Evolutionary conservation across 2,113 vertebrate genomes (phyloP).

Genomic region (Rhinoptilus africanus): DNA sequence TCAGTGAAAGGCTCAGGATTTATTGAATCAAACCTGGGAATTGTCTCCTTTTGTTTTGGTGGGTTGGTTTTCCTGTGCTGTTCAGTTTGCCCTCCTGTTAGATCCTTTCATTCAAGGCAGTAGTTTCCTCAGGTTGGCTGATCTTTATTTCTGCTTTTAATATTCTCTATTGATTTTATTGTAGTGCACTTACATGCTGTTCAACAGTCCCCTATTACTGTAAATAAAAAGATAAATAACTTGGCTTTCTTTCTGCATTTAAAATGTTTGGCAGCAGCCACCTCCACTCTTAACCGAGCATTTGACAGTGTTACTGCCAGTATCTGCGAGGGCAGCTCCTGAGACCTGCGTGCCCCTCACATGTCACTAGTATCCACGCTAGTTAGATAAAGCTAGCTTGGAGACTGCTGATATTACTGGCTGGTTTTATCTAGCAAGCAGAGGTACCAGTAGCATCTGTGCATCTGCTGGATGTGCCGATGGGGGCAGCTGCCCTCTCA

Average conservation of each 20-base stretch:
- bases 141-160: slow-evolving; percentile 55
- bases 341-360: not conserved
- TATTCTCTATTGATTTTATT: slow-evolving; percentile 49
- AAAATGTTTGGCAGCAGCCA: slow-evolving; percentile 1
- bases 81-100: not conserved
- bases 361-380: not conserved
- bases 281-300: not conserved
- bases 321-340: not conserved
- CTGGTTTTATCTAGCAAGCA: slow-evolving; percentile 28
- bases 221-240: slow-evolving; percentile 62
- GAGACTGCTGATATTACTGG: not conserved
- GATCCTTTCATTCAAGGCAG: not conserved
- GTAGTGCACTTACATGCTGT: slow-evolving; percentile 17
- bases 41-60: not conserved
- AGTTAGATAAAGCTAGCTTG: slow-evolving; percentile 16
- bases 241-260: slow-evolving; percentile 7
- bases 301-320: not conserved
- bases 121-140: not conserved
- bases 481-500: slow-evolving; percentile 8
- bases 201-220: slow-evolving; percentile 23
- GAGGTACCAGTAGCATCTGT: slow-evolving; percentile 24
- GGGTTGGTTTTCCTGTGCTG: not conserved
- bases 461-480: slow-evolving; percentile 7
- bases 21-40: not conserved
- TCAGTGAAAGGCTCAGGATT: not conserved